Conservation (phyloP, 2,113 vertebrate species). For the Trichechus manatus region DNA sequence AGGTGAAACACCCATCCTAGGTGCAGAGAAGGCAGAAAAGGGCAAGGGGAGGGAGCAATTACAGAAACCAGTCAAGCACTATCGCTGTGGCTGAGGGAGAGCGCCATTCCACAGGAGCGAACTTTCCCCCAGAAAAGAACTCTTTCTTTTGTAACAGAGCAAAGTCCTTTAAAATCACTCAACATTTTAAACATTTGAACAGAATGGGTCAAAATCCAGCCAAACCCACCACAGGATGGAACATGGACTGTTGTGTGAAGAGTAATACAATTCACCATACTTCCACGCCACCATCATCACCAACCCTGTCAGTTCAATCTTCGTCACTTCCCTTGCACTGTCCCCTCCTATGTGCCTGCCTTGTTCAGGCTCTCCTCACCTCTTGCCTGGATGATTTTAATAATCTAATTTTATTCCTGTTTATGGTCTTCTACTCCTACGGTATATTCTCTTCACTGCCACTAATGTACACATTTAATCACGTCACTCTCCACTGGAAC, state of each 20-base stretch:
- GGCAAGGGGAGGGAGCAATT: background rate
- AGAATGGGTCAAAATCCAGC: background rate
- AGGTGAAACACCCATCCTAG: too few species aligned
- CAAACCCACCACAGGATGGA: background rate
- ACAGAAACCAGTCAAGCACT: background rate
- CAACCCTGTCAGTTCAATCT: background rate
- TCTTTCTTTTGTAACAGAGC: background rate
- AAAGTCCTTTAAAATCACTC: background rate
- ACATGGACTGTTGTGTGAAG: background rate
- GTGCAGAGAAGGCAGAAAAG: background rate
- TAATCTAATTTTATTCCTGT: background rate
- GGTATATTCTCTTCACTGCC: background rate
- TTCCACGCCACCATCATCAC: background rate
- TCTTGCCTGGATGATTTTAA: background rate
- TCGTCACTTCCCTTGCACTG: background rate
- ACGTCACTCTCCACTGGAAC: background rate
- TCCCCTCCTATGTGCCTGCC: background rate
- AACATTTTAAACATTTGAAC: background rate
- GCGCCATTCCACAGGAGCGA: background rate
- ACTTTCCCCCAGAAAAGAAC: background rate
- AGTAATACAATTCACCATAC: background rate
- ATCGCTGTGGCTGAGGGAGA: background rate
- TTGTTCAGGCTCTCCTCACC: background rate
- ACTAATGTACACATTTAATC: background rate
- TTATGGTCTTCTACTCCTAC: background rate